These are phyloP conservation scores for Mayetiola destructor DNA, from an alignment of 2,888 invertebrate species.

Conservation along the genomic window DNA sequence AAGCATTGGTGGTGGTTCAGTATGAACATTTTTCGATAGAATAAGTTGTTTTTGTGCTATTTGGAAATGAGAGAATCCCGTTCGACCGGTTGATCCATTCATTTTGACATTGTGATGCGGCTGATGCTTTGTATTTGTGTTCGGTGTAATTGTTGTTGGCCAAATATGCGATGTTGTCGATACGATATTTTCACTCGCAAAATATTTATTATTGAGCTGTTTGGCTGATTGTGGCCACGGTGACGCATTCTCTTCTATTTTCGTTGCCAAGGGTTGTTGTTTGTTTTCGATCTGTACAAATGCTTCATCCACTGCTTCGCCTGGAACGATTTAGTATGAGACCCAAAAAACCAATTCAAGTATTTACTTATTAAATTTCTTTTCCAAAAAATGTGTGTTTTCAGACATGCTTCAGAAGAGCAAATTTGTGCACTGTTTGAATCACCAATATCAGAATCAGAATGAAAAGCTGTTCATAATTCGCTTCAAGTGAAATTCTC, in stretches of 20 bases:
- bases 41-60: conserved; percentile 24
- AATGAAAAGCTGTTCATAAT: no score
- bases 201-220: background rate
- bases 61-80: conserved; percentile 2
- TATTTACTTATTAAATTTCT: no score
- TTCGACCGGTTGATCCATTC: background rate
- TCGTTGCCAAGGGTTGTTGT: background rate
- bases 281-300: background rate
- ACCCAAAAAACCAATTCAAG: background rate
- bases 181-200: background rate
- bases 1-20: conserved; percentile 50
- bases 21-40: conserved; percentile 38
- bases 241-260: background rate
- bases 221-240: background rate
- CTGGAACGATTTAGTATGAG: background rate
- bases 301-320: background rate
- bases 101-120: background rate
- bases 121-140: background rate
- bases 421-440: no score
- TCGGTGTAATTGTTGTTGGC: background rate
- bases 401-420: no score
- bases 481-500: no score
- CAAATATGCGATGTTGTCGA: background rate
- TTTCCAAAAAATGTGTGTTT: no score
- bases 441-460: no score